phyloP scores from a whole-genome alignment of 2,888 invertebrate species.

The Ophioninae sp. region DNA sequence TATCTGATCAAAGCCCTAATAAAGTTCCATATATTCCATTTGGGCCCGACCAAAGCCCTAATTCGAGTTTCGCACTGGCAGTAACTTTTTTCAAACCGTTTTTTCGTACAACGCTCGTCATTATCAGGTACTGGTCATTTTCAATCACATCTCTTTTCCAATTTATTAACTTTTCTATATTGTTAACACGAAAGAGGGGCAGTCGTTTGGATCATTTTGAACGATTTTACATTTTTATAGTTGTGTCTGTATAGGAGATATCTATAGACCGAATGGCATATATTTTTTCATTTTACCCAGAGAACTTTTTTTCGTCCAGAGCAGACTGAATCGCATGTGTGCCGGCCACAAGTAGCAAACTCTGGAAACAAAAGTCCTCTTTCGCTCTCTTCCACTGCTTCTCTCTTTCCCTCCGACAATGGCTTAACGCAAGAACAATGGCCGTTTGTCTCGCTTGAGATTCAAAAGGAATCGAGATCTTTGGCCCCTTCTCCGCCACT shows the following conservation, averaged over 20 bases:
- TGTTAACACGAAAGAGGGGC: neutral
- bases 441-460: conserved; percentile 67
- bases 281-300: conserved; percentile 11
- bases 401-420: conserved; percentile 52
- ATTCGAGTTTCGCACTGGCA: too few species aligned
- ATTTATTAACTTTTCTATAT: neutral
- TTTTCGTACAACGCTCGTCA: neutral
- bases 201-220: neutral
- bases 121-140: neutral
- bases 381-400: conserved; percentile 15
- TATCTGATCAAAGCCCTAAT: too few species aligned
- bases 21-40: too few species aligned
- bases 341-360: conserved; percentile 47
- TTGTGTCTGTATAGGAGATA: conserved; percentile 4
- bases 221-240: neutral
- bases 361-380: conserved; percentile 65
- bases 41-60: too few species aligned
- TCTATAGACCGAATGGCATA: conserved; percentile 2
- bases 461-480: conserved; percentile 58
- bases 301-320: conserved; percentile 41
- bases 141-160: neutral
- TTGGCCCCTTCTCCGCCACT: conserved; percentile 16
- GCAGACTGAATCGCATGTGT: conserved; percentile 23
- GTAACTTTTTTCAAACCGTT: neutral
- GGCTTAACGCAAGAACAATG: conserved; percentile 68